Evolutionary conservation across 2,888 invertebrate species (phyloP).

Genomic region (Proisotoma minuta): DNA sequence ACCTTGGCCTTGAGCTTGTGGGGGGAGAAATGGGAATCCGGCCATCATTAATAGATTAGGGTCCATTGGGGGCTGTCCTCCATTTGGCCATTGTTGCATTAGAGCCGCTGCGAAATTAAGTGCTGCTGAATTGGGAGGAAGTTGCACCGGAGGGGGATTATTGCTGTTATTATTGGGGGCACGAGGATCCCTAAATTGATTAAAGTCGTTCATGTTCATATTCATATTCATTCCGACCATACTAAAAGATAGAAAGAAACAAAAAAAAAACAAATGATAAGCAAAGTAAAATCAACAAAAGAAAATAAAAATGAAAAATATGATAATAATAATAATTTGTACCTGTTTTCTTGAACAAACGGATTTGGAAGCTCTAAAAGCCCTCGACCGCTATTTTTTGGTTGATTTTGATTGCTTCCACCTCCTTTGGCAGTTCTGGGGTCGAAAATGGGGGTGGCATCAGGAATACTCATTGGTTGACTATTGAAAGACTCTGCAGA

Average conservation of each 20-base stretch:
- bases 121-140: conserved; percentile 3
- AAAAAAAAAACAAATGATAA: conserved; percentile 3
- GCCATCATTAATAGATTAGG: conserved; percentile 22
- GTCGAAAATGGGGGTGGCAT: conserved; percentile 29
- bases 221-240: background rate
- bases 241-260: conserved; percentile 2
- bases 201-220: conserved; percentile 25
- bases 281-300: background rate
- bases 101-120: conserved; percentile 27
- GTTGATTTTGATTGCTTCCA: conserved; percentile 9
- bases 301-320: background rate
- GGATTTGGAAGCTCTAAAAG: background rate
- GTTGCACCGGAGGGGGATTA: background rate
- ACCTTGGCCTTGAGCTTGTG: conserved; percentile 4
- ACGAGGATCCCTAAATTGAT: conserved; percentile 28
- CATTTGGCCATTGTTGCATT: conserved; percentile 23
- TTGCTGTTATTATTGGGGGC: background rate
- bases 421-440: conserved; percentile 27
- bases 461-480: conserved; percentile 31
- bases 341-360: background rate
- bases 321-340: background rate
- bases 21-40: conserved; percentile 21
- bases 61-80: conserved; percentile 17
- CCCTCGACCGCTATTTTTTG: conserved; percentile 1
- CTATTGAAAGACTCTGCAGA: conserved; percentile 19